Percentiles rank a stretch among this genome's conserved stretches.
Evolutionary conservation across 2,888 invertebrate genomes (phyloP).

Genomic region (Eupeodes latifasciatus): DNA sequence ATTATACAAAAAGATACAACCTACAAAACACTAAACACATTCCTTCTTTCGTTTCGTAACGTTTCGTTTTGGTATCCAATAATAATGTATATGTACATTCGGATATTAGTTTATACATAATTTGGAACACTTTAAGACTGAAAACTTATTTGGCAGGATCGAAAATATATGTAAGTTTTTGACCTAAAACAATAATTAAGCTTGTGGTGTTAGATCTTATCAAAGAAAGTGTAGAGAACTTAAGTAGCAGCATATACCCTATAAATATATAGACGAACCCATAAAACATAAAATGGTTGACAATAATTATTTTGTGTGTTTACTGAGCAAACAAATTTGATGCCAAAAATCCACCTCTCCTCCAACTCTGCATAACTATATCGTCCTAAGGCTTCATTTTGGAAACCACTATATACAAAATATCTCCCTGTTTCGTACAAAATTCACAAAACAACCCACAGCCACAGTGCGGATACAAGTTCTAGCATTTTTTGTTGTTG

Average conservation of each 20-base stretch:
- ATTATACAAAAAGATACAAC: background rate
- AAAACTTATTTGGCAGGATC: constrained; percentile 18
- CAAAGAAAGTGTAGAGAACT: background rate
- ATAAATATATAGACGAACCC: background rate
- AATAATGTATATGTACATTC: background rate
- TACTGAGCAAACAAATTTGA: constrained; percentile 39
- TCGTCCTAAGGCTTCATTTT: constrained; percentile 44
- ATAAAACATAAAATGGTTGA: constrained; percentile 40
- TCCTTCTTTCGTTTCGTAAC: background rate
- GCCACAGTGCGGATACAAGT: background rate
- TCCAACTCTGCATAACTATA: background rate
- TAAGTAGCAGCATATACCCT: background rate
- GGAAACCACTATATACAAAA: constrained; percentile 28
- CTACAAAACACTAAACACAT: background rate
- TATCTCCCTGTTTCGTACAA: constrained; percentile 4
- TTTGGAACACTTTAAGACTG: constrained; percentile 9
- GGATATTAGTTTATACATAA: background rate
- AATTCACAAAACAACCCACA: constrained; percentile 56
- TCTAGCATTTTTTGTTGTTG: constrained; percentile 16
- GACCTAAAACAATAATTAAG: constrained; percentile 38
- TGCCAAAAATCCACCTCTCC: constrained; percentile 26
- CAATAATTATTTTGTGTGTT: constrained; percentile 41
- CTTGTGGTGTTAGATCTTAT: constrained; percentile 21
- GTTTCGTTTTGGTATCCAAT: background rate
- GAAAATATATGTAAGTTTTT: constrained; percentile 21